Base-by-base conservation (phyloP, 1,140 invertebrate species). In the Proctacanthus coquilletti region DNA sequence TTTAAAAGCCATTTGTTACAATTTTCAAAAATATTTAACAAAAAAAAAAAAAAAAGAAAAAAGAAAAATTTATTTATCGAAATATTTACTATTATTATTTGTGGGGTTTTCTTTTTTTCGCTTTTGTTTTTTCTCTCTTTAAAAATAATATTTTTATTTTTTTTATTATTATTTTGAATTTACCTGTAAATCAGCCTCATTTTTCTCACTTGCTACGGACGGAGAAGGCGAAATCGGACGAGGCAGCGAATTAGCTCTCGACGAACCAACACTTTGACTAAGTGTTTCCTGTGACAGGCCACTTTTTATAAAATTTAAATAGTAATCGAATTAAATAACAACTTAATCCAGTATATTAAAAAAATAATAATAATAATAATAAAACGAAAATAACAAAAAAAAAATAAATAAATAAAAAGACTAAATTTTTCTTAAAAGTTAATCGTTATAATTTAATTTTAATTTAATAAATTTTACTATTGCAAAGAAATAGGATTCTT, bases 171-270 rank as follows among this genome's bases (percentile, higher is more conserved):
- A 25, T 25, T 25, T 8, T 25, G 6, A 25, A 37, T n/a, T 49
- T 47, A 49, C 51, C 34, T 55, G 50, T 5, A 46, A 30, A 38
- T 53, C 49, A n/a, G 42, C 74, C 55, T 79, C 75, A 14, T 72
- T 73, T 50, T 84, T 83, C 45, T 86, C 82, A 49, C 80, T 84
- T 23, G 75, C 71, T 34, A 84, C 62, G 6, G 83, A 86, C 4
- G 84, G 83, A 41, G 82, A 85, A 6, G 85, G 84, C 47, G 82
- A 86, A 20, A 75, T 75, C 5, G 83, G 83, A 42, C 83, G 65
- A 34, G 80, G 76, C 42, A 83, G 65, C 41, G 75, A 77, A 54
- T 74, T 75, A 15, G 66, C 65, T 36, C 65, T 51, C 18, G 64
- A 64, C 44, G 60, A 61, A 4, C 60, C 60, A 15, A 60, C 53